Base-by-base conservation (phyloP, 92 coral and sea anemone species). In the Siderastrea siderea region DNA sequence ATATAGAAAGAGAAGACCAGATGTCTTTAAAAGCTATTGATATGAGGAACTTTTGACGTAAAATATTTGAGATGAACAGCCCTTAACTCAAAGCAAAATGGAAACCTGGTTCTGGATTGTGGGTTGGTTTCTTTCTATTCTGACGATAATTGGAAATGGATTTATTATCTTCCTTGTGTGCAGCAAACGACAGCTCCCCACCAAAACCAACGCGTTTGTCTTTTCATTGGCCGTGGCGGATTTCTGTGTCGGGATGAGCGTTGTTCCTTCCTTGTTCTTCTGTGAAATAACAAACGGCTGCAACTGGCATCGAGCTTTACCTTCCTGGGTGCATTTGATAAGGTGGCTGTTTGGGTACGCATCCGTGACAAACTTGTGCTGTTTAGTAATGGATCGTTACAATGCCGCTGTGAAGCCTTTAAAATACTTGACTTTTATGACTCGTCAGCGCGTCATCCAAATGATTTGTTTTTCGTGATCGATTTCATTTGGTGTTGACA, bases 211-310 rank as follows among this genome's bases (percentile, higher is more conserved):
- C 77, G 46, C 50, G 19, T 70, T 83, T 13, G 44, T 82, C 63
- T 57, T 55, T 58, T 82, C 86, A 11, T 66, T 82, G 1, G 86
- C 86, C 38, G 69, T 82, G 55, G 86, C 86, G 0, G 86, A 82
- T 57, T 52, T 82, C 14, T 44, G 63, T 72, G 86, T 82, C 4
- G 87, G 87, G 65, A 0, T 83, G 9, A 45, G 57, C 50, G 51
- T 16, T 47, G 26, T 83, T 48, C 78, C 87, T 3, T 16, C 79
- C 7, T 5, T 73, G 50, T 83, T 83, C 12, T 4, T 71, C 60
- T 26, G 38, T 26, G 38, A 26, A 0, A 26, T 26, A 26, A 26
- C 38, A 26, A 26, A 26, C 38, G 38, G 38, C 38, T 26, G 38
- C 38, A 26, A 26, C 38, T 26, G 38, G 38, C 38, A 0, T 26